These are phyloP conservation scores for Geotrupes spiniger DNA, from an alignment of 2,888 invertebrate genomes.

Conservation along the genomic window DNA sequence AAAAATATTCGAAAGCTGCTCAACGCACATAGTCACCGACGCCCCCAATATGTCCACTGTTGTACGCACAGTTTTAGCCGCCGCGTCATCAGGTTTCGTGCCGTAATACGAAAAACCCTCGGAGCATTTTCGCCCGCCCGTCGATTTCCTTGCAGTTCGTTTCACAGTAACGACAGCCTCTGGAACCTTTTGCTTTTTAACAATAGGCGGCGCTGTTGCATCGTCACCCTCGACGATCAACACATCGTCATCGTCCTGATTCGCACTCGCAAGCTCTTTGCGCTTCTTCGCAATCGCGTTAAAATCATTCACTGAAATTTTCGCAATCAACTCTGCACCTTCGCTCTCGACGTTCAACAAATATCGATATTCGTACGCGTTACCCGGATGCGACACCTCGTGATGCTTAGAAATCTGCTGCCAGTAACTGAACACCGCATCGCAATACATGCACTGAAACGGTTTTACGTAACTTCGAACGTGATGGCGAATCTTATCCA, in stretches of 20 bases:
- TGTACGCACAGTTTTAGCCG: constrained; percentile 51
- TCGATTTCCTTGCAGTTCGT: constrained; percentile 21
- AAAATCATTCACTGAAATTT: constrained; percentile 1
- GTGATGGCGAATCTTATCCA: constrained; percentile 46
- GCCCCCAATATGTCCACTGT: constrained; percentile 56
- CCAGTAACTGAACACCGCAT: constrained; percentile 38
- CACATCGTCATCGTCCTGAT: background rate
- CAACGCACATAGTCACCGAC: constrained; percentile 52
- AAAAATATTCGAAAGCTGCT: constrained; percentile 54
- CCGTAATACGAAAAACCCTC: constrained; percentile 55
- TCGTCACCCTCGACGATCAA: background rate
- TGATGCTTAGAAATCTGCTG: constrained; percentile 40
- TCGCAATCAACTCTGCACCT: background rate
- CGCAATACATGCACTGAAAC: constrained; percentile 49
- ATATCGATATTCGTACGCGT: constrained; percentile 36
- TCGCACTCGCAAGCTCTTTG: too few species aligned
- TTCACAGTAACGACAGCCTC: constrained; percentile 9
- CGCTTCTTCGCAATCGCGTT: constrained; percentile 10
- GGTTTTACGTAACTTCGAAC: constrained; percentile 48
- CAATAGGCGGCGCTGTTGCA: constrained; percentile 9
- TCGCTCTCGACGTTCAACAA: constrained; percentile 10
- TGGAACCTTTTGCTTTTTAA: background rate
- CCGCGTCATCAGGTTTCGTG: constrained; percentile 44
- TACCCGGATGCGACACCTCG: constrained; percentile 37
- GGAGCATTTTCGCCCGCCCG: background rate